Evolutionary conservation across 2,113 vertebrate species (phyloP).

Genomic region (Chloebia gouldiae): DNA sequence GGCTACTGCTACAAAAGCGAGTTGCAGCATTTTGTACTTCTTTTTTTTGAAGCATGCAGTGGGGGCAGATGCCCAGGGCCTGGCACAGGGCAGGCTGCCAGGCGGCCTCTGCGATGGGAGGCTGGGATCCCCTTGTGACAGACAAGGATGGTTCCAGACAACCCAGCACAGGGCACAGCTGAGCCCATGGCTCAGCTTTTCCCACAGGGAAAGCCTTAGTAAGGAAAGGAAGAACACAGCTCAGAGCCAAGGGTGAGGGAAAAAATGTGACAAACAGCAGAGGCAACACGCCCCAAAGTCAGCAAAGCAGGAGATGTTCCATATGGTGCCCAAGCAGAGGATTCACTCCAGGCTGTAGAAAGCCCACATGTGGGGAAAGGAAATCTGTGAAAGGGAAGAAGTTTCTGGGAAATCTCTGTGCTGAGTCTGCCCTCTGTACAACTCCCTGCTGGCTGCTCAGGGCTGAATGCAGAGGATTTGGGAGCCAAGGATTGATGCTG

Average conservation of each 20-base stretch:
- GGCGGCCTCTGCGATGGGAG: background rate
- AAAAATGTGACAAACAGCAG: background rate
- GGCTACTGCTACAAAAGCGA: background rate
- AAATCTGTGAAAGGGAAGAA: background rate
- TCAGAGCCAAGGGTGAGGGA: background rate
- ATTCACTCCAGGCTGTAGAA: background rate
- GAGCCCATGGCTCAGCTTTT: background rate
- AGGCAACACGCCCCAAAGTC: background rate
- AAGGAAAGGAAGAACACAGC: background rate
- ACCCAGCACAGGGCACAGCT: background rate
- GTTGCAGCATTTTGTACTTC: background rate
- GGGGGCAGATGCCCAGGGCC: background rate
- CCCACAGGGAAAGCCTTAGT: background rate
- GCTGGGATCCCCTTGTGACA: accelerated
- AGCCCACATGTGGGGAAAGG: accelerated
- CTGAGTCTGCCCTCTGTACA: background rate
- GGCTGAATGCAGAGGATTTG: background rate
- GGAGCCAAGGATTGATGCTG: background rate
- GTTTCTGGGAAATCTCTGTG: background rate
- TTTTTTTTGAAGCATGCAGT: background rate
- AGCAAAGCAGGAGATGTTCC: accelerated
- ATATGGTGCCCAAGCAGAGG: background rate
- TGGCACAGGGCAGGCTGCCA: background rate
- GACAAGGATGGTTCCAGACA: background rate
- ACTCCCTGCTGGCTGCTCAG: background rate